phyloP scores from a whole-genome alignment of 2,113 vertebrate genomes.

The Orthochromis malagaraziensis region DNA sequence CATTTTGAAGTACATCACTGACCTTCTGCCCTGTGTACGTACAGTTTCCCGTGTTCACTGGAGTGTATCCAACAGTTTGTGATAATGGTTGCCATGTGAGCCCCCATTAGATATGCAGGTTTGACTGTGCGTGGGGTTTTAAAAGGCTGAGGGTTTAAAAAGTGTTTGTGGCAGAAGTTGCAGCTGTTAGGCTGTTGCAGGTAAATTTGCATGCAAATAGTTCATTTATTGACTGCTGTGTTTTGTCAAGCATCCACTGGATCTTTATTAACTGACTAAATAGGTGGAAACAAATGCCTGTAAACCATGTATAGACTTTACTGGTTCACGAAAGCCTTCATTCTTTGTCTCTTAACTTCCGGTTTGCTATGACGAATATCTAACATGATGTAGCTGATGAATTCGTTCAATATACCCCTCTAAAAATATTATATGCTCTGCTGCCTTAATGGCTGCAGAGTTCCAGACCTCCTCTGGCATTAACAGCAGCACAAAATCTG shows the following conservation, averaged over 20 bases:
- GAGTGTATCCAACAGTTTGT: background rate
- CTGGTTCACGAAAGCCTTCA: background rate
- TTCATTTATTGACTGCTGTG: background rate
- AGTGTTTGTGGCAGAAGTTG: background rate
- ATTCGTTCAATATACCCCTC: rapidly evolving
- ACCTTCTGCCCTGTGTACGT: background rate
- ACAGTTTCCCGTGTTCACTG: background rate
- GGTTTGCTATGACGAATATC: rapidly evolving
- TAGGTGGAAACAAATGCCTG: background rate
- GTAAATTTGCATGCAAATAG: background rate
- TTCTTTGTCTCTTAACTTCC: background rate
- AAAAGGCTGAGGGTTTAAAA: background rate
- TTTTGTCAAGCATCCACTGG: background rate
- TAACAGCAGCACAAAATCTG: background rate
- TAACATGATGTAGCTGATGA: background rate
- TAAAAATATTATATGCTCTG: background rate
- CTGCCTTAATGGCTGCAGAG: background rate
- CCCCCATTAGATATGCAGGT: background rate
- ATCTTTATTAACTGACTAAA: background rate
- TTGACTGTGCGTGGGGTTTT: background rate
- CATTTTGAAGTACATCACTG: slow-evolving; percentile 9
- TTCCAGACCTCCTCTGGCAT: background rate
- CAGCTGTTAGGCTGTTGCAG: background rate
- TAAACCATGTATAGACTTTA: background rate
- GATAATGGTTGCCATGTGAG: background rate